A percentile compares a stretch with the other conserved stretches of the same genome.
Evolutionary conservation across 2,113 vertebrate species (phyloP).

Genomic region (Cygnus atratus): DNA sequence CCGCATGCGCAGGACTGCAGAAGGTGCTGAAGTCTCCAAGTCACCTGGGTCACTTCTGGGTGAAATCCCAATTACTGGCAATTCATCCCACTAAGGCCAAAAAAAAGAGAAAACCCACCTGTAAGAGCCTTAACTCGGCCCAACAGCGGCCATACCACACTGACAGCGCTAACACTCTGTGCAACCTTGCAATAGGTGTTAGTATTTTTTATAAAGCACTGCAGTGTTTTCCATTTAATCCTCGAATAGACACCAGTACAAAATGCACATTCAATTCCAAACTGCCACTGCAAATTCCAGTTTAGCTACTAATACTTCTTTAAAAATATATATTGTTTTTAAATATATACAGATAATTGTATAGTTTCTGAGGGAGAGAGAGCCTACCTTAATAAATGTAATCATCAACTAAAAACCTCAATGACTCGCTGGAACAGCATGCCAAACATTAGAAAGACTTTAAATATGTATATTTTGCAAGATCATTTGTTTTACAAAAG

Average conservation of each 20-base stretch:
- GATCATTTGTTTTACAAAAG: slow-evolving; percentile 61
- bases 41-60: slow-evolving; percentile 49
- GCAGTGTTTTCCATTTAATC: background rate
- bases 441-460: background rate
- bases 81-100: background rate
- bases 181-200: background rate
- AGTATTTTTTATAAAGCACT: background rate
- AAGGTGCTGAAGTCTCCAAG: slow-evolving; percentile 15
- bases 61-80: slow-evolving; percentile 47
- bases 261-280: background rate
- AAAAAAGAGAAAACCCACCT: background rate
- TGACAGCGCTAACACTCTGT: background rate
- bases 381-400: background rate
- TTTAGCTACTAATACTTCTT: background rate
- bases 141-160: background rate
- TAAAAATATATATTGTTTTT: background rate
- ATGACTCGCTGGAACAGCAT: background rate
- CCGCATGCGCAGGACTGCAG: background rate
- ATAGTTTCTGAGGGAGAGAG: background rate
- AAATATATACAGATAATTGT: background rate
- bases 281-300: background rate
- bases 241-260: background rate
- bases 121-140: background rate
- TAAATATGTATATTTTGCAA: background rate
- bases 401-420: background rate